Percentiles rank a stretch among this genome's conserved stretches.
Evolutionary conservation across 2,113 vertebrate genomes (phyloP).

Genomic region (Meriones unguiculatus): DNA sequence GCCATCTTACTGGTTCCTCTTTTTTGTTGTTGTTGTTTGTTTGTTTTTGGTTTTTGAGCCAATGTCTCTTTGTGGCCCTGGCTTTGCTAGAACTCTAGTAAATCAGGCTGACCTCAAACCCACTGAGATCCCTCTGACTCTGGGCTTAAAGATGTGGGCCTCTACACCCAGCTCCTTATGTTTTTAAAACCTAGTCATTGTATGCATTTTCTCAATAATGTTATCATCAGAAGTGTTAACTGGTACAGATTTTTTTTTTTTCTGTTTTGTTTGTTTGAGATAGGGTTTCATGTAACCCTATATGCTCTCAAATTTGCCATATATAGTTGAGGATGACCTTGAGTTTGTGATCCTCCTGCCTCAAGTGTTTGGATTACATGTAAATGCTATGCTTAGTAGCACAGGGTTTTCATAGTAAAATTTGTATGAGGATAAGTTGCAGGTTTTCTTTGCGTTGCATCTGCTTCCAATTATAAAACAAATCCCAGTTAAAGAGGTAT

Average conservation of each 20-base stretch:
- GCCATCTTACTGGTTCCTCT: not conserved
- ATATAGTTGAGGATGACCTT: not conserved
- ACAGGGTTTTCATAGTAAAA: conserved; percentile 14
- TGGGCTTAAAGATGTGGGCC: not conserved
- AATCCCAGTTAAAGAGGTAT: not conserved
- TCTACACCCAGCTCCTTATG: not conserved
- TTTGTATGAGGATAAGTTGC: not conserved
- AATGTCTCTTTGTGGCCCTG: not conserved
- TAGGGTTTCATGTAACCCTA: not conserved
- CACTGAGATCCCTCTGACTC: not conserved
- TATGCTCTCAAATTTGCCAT: not conserved
- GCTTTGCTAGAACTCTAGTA: not conserved
- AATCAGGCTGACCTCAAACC: not conserved
- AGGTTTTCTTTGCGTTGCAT: not conserved
- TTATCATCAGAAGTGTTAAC: not conserved
- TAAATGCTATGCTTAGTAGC: not conserved
- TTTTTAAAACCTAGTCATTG: not conserved
- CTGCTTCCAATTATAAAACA: not conserved
- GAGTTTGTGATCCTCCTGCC: not conserved
- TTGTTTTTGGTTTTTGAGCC: not conserved
- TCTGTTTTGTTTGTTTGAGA: not conserved
- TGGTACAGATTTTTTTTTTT: not conserved
- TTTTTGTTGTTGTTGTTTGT: not conserved
- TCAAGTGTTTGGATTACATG: not conserved
- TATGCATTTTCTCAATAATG: not conserved